These are phyloP conservation scores for Triops cancriformis DNA, from an alignment of 1,140 invertebrate species.

Conservation along the genomic window DNA sequence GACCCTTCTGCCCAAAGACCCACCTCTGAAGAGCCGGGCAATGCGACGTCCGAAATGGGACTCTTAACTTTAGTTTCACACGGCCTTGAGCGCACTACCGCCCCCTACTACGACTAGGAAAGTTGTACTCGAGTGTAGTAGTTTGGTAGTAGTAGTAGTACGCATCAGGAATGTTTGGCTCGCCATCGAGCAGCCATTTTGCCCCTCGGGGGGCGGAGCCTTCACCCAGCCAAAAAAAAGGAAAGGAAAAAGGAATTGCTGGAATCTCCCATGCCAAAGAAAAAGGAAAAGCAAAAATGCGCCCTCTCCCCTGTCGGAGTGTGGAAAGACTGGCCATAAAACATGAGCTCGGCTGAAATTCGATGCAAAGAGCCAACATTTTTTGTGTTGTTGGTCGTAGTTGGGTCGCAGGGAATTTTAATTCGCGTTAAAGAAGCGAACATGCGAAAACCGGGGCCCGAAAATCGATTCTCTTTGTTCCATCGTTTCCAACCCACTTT, in stretches of 20 bases:
- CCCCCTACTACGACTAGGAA: neutral
- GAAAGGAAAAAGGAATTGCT: neutral
- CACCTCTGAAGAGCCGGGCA: too few relatives aligned
- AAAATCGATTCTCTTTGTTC: constrained; percentile 18
- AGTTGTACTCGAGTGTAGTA: neutral
- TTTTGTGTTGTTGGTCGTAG: too few relatives aligned
- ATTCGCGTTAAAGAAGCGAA: neutral
- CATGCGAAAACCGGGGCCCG: constrained; percentile 1
- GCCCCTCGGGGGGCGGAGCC: neutral
- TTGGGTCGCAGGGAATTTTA: neutral
- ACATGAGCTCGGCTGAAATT: too few relatives aligned
- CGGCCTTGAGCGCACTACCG: too few relatives aligned
- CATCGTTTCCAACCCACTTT: neutral
- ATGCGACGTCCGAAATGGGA: too few relatives aligned
- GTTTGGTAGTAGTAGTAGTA: neutral
- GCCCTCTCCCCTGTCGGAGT: too few relatives aligned
- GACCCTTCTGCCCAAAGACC: too few relatives aligned
- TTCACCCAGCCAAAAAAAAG: neutral
- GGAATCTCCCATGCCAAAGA: neutral
- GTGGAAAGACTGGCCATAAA: too few relatives aligned
- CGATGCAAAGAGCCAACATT: too few relatives aligned
- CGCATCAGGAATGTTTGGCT: neutral
- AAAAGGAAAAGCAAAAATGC: too few relatives aligned
- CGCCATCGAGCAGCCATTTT: neutral
- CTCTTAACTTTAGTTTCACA: too few relatives aligned